Evolutionary conservation across 2,113 vertebrate genomes (phyloP), one percentile per base, ranked within the genome.

Genomic region (Guaruba guarouba): DNA sequence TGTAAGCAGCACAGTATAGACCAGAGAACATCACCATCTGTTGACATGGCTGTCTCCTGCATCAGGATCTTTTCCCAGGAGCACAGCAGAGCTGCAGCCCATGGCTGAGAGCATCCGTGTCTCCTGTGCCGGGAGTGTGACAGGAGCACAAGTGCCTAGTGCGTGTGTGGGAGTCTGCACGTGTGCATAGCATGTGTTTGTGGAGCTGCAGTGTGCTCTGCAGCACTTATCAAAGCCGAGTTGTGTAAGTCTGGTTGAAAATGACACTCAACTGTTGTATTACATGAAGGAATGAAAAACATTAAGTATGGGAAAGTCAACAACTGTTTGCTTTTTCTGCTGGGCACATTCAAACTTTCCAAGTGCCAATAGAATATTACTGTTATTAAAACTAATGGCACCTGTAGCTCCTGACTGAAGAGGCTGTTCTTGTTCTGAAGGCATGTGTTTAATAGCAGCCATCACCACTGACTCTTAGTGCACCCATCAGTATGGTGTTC

Each of bases 121-220:
- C 75, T 81, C 8, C 64, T 83, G 88, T 5, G 14, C 4, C 4
- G 76, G 79, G 64, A 64, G 27, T 8, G 73, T 22, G 31, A 28
- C 0, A 3, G 55, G 77, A 83, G 61, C 82, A 61, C 64, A 11
- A 84, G 82, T 31, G 43, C 55, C 6, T 8, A 39, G 31, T 4
- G 90, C 31, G 68, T 0, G 57, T 4, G 94, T 91, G 83, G 96
- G 96, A 92, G 91, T 37, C 62, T 13, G 74, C 96, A 93, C 81
- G 78, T 93, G 95, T 88, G 96, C 81, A 31, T 81, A 67, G 83
- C 96, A 87, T 67, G 92, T 93, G 96, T 29, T 33, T 19, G 4
- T 8, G 70, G 90, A 89, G 77, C 91, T 73, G 88, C 83, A 82
- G 55, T 1, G 6, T 48, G 90, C 92, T 86, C 88, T 51, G 76